Conservation (phyloP, 2,113 vertebrate genomes). For the Micronycteris hirsuta region DNA sequence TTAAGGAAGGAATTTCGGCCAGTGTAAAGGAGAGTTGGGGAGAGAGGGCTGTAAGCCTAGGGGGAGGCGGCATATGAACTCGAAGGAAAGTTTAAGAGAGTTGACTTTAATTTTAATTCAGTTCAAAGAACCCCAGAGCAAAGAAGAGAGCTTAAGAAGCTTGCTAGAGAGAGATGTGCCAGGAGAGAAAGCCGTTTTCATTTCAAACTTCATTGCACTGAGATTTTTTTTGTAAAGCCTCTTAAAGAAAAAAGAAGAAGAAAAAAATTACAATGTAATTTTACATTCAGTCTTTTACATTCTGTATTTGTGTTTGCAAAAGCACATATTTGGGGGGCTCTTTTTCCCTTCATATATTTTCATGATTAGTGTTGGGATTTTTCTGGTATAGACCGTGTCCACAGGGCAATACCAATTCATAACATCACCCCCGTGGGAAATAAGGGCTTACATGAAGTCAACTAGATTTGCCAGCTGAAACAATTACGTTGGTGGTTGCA, state of each 20-base stretch:
- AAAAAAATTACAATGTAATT: neutral
- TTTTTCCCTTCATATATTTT: constrained; percentile 15
- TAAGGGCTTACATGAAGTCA: neutral
- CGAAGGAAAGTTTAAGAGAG: constrained; percentile 1
- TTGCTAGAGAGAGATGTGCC: constrained; percentile 9
- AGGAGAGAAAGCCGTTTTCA: constrained; percentile 39
- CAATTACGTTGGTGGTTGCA: constrained; percentile 24
- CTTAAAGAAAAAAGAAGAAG: neutral
- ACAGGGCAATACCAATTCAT: neutral
- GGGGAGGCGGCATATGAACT: neutral
- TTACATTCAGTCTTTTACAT: neutral
- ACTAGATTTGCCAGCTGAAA: constrained; percentile 10
- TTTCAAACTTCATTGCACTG: constrained; percentile 47
- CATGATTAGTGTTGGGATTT: neutral
- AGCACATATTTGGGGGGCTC: neutral
- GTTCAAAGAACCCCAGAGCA: constrained; percentile 7
- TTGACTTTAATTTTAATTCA: constrained; percentile 47
- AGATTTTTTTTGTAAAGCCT: neutral
- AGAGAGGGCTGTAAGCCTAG: neutral
- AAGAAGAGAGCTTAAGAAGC: constrained; percentile 22
- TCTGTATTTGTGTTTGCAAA: constrained; percentile 23
- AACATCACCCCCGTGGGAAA: constrained; percentile 51
- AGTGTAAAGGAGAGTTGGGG: neutral
- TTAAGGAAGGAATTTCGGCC: neutral
- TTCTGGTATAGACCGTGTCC: neutral